Base-by-base conservation (phyloP, 2,113 vertebrate genomes). In the Brachypodius melanocephalos region DNA sequence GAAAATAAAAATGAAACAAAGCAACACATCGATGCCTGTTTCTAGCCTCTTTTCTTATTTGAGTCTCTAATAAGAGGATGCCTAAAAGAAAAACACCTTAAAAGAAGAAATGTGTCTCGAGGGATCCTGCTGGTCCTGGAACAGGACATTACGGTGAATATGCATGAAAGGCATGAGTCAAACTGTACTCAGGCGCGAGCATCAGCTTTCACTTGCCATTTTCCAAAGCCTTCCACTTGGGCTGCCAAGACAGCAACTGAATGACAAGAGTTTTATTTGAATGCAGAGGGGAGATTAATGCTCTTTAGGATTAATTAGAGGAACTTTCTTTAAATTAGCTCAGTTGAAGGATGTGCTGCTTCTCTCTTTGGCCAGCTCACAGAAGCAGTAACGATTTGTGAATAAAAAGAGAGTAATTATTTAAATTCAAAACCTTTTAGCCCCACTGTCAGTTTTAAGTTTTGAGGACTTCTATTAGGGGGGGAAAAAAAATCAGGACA, bases 241-340 rank as follows among this genome's bases (percentile, higher is more conserved):
- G 89, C 89, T 89, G 87, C 85, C 85, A 90, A 76, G 82, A 48
- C 77, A 87, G 77, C 84, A 84, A 74, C 46, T 5, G 40, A 91
- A 67, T 8, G 40, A 54, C 67, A 66, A n/a, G 73, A 49, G 38
- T 85, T 84, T 65, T 69, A 76, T 43, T 34, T 55, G 36, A 66
- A 45, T 12, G 21, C 8, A 55, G 12, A 25, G 63, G 48, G 66
- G 10, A 76, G 29, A 91, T 90, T 72, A 89, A 85, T 24, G 6
- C 3, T 82, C 67, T 3, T 88, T n/a, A 32, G 40, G 43, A 80
- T 76, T 93, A 92, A 85, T 5, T 62, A 58, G 59, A 91, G 3
- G 49, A 73, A 89, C 77, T 62, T 77, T 87, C 85, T 91, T 83
- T 43, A 61, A 89, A 52, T 62, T 8, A 42, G 54, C 57, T 75